Evolutionary conservation across 2,888 invertebrate species (phyloP).

Genomic region (Yponomeuta evonymella): DNA sequence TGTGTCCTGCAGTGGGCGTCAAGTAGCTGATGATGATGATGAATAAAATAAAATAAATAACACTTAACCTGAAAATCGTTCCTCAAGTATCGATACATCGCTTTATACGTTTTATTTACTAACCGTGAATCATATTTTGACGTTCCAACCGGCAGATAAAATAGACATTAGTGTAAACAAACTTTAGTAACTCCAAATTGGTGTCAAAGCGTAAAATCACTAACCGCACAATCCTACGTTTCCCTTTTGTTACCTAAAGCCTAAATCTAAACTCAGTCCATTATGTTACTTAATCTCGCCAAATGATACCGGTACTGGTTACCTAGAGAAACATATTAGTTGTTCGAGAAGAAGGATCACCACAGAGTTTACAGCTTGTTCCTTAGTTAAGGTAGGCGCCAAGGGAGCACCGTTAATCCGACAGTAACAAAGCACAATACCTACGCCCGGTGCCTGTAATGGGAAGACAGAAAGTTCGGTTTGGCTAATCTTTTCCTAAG

Average conservation of each 20-base stretch:
- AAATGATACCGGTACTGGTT: neutral
- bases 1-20: too few relatives aligned
- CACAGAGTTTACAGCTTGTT: neutral
- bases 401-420: slow-evolving; percentile 47
- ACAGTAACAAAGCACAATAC: slow-evolving; percentile 46
- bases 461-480: neutral
- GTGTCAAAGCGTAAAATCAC: neutral
- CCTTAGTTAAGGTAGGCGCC: slow-evolving; percentile 28
- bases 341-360: neutral
- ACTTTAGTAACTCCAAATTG: neutral
- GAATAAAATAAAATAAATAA: too few relatives aligned
- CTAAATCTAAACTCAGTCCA: neutral
- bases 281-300: neutral
- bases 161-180: neutral
- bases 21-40: too few relatives aligned
- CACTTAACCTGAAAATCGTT: too few relatives aligned
- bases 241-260: neutral
- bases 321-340: neutral
- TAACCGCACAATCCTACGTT: neutral
- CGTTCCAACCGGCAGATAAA: too few relatives aligned
- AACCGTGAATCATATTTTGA: too few relatives aligned
- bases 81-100: too few relatives aligned
- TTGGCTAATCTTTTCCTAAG: too few relatives aligned
- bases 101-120: too few relatives aligned
- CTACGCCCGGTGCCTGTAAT: neutral